Evolutionary conservation across 2,888 invertebrate species (phyloP).

Genomic region (Eupeodes luniger): DNA sequence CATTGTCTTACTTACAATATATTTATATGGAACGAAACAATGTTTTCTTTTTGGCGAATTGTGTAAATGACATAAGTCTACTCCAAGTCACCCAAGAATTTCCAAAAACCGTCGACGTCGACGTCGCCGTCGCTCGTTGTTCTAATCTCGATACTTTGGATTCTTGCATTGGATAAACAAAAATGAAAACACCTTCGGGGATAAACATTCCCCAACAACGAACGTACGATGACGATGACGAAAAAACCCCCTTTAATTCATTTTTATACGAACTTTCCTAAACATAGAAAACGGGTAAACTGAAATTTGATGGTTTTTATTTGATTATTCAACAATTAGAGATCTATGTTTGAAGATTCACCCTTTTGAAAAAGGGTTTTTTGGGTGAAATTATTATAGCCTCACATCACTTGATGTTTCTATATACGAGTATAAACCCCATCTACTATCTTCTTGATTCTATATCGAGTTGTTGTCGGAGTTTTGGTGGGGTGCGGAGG

Average conservation of each 20-base stretch:
- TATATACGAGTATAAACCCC: neutral
- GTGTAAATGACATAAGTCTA: slow-evolving; percentile 58
- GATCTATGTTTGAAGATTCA: slow-evolving; percentile 55
- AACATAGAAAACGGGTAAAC: slow-evolving; percentile 60
- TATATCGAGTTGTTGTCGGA: neutral
- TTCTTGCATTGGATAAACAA: slow-evolving; percentile 16
- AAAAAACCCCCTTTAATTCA: neutral
- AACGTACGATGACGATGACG: no score
- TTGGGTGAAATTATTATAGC: slow-evolving; percentile 57
- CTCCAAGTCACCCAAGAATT: slow-evolving; percentile 23
- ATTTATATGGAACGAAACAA: slow-evolving; percentile 41
- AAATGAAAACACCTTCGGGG: slow-evolving; percentile 70
- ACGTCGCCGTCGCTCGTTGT: neutral
- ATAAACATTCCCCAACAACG: slow-evolving; percentile 26
- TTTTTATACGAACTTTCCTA: neutral
- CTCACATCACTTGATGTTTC: slow-evolving; percentile 49
- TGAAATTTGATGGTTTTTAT: slow-evolving; percentile 76
- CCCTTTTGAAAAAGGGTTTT: slow-evolving; percentile 45
- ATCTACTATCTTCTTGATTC: neutral
- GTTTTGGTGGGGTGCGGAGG: neutral
- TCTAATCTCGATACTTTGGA: slow-evolving; percentile 44
- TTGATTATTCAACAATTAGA: slow-evolving; percentile 76
- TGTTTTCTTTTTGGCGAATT: slow-evolving; percentile 42
- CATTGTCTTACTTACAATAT: slow-evolving; percentile 25
- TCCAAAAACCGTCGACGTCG: neutral